A percentile compares a stretch with the other conserved stretches of the same genome.
Evolutionary conservation across 2,888 invertebrate genomes (phyloP).

Genomic region (Linnaemya tessellans): DNA sequence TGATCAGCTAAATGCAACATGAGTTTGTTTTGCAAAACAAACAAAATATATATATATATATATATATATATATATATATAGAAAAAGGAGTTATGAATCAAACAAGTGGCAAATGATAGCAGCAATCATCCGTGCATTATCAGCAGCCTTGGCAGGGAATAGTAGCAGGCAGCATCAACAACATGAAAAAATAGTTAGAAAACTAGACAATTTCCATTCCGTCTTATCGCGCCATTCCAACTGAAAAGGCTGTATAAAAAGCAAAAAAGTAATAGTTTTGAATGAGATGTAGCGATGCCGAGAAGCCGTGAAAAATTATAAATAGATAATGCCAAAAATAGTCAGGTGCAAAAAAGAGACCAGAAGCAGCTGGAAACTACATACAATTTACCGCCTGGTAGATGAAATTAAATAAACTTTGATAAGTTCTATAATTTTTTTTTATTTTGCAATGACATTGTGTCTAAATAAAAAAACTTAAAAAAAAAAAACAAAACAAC

Average conservation of each 20-base stretch:
- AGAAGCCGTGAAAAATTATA: constrained; percentile 60
- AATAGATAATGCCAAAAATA: constrained; percentile 54
- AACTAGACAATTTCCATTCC: constrained; percentile 33
- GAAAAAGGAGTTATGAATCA: not conserved
- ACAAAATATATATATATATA: not conserved
- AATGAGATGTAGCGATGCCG: constrained; percentile 48
- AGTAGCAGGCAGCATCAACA: constrained; percentile 3
- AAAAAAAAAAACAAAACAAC: constrained; percentile 1
- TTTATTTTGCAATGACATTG: not conserved
- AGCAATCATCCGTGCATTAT: constrained; percentile 41
- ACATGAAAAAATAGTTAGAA: not conserved
- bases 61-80: too few species aligned
- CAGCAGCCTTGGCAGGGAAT: not conserved
- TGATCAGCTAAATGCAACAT: constrained; percentile 22
- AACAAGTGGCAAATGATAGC: constrained; percentile 52
- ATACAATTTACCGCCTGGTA: constrained; percentile 67
- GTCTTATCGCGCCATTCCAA: constrained; percentile 37
- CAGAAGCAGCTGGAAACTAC: constrained; percentile 68
- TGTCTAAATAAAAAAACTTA: not conserved
- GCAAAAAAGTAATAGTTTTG: not conserved
- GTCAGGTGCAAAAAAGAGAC: constrained; percentile 25
- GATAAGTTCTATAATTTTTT: constrained; percentile 26
- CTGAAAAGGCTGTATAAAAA: constrained; percentile 17
- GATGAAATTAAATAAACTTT: constrained; percentile 50
- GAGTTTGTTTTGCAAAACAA: not conserved